Evolutionary conservation across 2,888 invertebrate species (phyloP).

Genomic region (Drosophila aldrichi): DNA sequence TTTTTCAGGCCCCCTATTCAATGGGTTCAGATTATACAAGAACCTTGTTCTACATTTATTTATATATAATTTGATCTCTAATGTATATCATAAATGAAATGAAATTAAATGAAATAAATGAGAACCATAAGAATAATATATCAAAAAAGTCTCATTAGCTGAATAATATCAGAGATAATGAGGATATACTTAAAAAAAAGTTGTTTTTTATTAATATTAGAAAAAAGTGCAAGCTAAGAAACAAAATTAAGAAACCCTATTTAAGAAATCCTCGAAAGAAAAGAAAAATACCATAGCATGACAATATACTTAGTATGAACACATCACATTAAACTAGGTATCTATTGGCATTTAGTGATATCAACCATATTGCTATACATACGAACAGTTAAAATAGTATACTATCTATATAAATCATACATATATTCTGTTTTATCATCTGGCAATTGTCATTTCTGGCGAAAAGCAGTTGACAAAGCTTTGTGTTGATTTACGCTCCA

Average conservation of each 20-base stretch:
- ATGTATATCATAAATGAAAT: no score
- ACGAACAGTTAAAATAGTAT: neutral
- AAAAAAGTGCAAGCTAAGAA: no score
- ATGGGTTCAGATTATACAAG: no score
- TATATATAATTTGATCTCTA: no score
- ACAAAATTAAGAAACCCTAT: neutral
- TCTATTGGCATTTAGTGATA: neutral
- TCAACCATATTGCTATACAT: neutral
- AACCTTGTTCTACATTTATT: no score
- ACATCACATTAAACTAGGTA: neutral
- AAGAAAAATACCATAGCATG: neutral
- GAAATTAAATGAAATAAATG: no score
- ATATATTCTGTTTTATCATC: neutral
- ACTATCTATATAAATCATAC: neutral
- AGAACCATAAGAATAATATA: no score
- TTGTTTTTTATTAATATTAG: no score
- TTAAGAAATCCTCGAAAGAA: neutral
- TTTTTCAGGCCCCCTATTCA: no score
- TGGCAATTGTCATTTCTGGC: slow-evolving; percentile 8
- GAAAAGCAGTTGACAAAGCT: slow-evolving; percentile 37
- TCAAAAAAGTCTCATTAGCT: no score
- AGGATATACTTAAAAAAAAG: no score
- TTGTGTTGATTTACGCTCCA: slow-evolving; percentile 46
- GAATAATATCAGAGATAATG: no score
- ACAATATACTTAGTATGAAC: neutral